phyloP scores from a whole-genome alignment of 2,113 vertebrate species.

The Proterorhinus semilunaris region DNA sequence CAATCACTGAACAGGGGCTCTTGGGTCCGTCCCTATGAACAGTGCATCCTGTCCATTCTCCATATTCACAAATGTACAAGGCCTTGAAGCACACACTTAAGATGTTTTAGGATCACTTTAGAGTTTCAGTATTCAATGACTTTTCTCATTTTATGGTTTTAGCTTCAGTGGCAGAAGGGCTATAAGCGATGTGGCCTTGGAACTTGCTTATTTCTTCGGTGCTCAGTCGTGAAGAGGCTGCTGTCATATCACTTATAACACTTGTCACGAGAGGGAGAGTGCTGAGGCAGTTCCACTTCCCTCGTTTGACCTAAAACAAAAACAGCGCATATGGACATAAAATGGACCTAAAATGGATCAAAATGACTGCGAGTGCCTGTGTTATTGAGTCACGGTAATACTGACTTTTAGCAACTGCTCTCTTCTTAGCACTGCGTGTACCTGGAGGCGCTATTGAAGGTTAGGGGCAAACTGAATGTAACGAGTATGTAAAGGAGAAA shows the following conservation, averaged over 20 bases:
- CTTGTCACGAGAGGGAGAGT: conserved; percentile 1
- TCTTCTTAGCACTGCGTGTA: no score
- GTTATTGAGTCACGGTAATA: conserved; percentile 42
- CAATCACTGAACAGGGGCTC: no score
- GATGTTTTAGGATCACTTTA: background rate
- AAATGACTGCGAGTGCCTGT: conserved; percentile 10
- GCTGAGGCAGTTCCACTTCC: background rate
- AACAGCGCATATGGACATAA: background rate
- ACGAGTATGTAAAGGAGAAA: no score
- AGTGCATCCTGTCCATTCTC: no score
- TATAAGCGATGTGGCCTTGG: conserved; percentile 26
- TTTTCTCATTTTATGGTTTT: conserved; percentile 50
- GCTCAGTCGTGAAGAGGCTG: conserved; percentile 17
- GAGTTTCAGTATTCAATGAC: conserved; percentile 36
- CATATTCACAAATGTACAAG: no score
- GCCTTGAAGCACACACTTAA: no score
- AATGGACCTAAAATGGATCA: conserved; percentile 8
- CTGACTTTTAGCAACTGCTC: conserved; percentile 23
- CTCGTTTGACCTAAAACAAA: conserved; percentile 11
- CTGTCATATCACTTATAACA: conserved; percentile 33
- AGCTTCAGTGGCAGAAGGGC: conserved; percentile 40
- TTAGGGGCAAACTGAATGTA: no score
- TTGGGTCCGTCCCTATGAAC: no score
- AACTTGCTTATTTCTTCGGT: conserved; percentile 5
- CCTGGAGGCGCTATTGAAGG: no score